Base-by-base conservation (phyloP, 2,797 vertebrate species). In the Gouania willdenowi region DNA sequence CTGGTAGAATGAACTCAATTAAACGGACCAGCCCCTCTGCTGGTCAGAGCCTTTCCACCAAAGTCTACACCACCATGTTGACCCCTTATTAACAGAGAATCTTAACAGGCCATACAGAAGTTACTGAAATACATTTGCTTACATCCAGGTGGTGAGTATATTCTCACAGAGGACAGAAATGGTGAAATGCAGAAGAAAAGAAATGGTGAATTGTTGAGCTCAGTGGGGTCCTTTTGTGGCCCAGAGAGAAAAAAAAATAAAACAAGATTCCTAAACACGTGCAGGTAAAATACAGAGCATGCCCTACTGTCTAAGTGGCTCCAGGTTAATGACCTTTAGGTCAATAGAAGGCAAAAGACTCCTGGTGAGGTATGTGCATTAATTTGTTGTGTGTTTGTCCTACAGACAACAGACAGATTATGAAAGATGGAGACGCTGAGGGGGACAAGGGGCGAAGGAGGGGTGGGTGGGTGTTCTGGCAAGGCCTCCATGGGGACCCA, bases 1-100 rank as follows among this genome's bases (percentile, higher is more conserved):
- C 61, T 52, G 72, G 75, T 66, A 79, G 72, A 83, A 82, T 81
- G 68, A 89, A 90, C 87, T 89, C 86, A 91, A 89, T 89, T 88
- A 91, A 85, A 87, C 83, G 89, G 75, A 82, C 82, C 79, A 61
- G n/a, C 46, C 71, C 71, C 76, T 74, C 65, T 68, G 73, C 74
- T 71, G 64, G 17, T 41, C 66, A 61, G 66, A 43, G 71, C 56
- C 58, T 75, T 64, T 28, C 50, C 52, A 41, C 70, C 78, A 65
- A 68, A 59, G 66, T 74, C 57, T 51, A n/a, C n/a, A n/a, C n/a
- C n/a, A n/a, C n/a, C n/a, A n/a, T n/a, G n/a, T n/a, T n/a, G 84
- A 84, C 84, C 86, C 76, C 75, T 76, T 56, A n/a, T n/a, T n/a
- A n/a, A n/a, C n/a, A n/a, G n/a, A n/a, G n/a, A 22, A 63, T 64